Base-by-base conservation (phyloP, 2,888 invertebrate species). In the Podotricha telesiphe region DNA sequence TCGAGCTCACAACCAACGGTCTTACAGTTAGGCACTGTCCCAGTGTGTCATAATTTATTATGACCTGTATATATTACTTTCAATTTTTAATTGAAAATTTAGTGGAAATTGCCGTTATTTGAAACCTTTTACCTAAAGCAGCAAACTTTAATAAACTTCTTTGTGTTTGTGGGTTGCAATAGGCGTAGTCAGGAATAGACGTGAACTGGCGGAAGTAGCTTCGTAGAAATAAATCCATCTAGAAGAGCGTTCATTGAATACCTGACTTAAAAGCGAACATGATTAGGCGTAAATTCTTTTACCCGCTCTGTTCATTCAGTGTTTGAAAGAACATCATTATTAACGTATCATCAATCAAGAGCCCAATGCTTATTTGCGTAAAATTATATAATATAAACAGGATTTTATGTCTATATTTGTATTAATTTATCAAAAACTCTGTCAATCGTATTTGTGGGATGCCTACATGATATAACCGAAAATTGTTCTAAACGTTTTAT, bases 401-500 rank as follows among this genome's bases (percentile, higher is more conserved):
- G 34, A 42, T 42, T 10, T 28, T 22, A 42, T 0, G 19, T 1
- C 10, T n/a, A 53, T 53, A 28, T 53, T 34, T 34, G 28, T 4
- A 8, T 51, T 28, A 4, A 28, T 6, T 28, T 13, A 34, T 53
- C 0, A 53, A 22, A 53, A 7, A 4, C n/a, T 28, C 8, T 17
- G 0, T 28, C 42, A 42, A 20, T 22, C 5, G 15, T 40, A 17
- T 19, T 8, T 58, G 17, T 15, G 20, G 8, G 37, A 40, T 40
- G 19, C 19, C 6, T 22, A n/a, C 3, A 47, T 28, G 28, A 34
- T 34, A 19, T 19, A 17, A 63, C 65, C 72, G 67, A 76, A 76
- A 74, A 70, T 68, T 61, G 67, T 72, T 73, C 65, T 68, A 67
- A 73, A 75, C 67, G 70, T 72, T 73, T 70, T 70, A 74, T 72